phyloP scores from a whole-genome alignment of 2,888 invertebrate genomes.

The Germaria angustata region DNA sequence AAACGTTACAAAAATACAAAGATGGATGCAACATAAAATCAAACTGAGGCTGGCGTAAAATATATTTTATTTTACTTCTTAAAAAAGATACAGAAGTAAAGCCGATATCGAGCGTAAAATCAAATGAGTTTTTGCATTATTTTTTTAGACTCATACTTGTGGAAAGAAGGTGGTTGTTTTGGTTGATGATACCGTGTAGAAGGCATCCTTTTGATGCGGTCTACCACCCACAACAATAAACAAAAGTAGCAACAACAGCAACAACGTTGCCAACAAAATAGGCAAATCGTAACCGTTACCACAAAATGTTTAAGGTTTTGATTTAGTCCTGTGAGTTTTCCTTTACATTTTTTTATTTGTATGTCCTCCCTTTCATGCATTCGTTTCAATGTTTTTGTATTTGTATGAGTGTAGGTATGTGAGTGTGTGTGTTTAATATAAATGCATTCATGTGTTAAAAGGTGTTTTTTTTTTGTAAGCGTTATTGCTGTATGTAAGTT shows the following conservation, averaged over 20 bases:
- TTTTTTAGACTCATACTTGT: not conserved
- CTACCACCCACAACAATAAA: constrained; percentile 65
- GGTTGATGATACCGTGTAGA: constrained; percentile 18
- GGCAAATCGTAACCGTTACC: constrained; percentile 68
- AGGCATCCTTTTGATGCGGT: constrained; percentile 63
- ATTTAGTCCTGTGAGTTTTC: constrained; percentile 63
- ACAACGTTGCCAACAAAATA: constrained; percentile 22
- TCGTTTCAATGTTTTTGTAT: constrained; percentile 3
- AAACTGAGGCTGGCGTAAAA: constrained; percentile 23
- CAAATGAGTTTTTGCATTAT: constrained; percentile 52
- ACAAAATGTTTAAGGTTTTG: constrained; percentile 69
- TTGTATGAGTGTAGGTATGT: not conserved
- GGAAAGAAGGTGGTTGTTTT: constrained; percentile 45
- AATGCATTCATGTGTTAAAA: constrained; percentile 69
- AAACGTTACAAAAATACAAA: constrained; percentile 50
- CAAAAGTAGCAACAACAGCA: constrained; percentile 37
- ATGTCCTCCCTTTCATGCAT: not conserved
- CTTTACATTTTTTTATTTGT: constrained; percentile 9
- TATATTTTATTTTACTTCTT: constrained; percentile 18
- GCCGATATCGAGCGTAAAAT: constrained; percentile 57
- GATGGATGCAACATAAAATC: constrained; percentile 22
- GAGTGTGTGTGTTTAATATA: constrained; percentile 20
- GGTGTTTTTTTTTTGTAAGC: constrained; percentile 63
- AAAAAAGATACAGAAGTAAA: not conserved
- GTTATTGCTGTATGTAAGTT: constrained; percentile 55